A percentile compares a stretch with the other conserved stretches of the same genome.
phyloP scores from a whole-genome alignment of 2,888 invertebrate species.

The Augochlorella aurata region DNA sequence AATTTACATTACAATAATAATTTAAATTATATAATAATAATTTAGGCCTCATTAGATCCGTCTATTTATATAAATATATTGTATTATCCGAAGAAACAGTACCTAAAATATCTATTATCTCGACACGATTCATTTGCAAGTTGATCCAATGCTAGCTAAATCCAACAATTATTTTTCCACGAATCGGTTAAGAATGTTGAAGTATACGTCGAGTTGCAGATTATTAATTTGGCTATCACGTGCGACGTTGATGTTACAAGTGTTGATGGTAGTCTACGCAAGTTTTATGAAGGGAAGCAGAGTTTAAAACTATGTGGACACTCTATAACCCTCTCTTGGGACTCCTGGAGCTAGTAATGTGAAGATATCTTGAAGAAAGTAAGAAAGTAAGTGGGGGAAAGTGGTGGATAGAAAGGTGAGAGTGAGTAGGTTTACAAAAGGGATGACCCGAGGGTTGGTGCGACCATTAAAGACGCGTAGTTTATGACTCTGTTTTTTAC shows the following conservation, averaged over 20 bases:
- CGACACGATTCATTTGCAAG: too few species aligned
- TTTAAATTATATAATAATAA: too few species aligned
- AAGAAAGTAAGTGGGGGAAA: conserved; percentile 8
- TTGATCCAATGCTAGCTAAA: too few species aligned
- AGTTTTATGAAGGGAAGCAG: neutral
- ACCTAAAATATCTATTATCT: too few species aligned
- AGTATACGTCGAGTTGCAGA: neutral
- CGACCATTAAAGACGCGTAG: neutral
- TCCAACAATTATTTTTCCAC: too few species aligned
- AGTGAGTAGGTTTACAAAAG: conserved; percentile 5
- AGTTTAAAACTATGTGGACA: conserved; percentile 1
- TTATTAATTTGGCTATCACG: neutral
- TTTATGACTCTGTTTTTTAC: conserved; percentile 1
- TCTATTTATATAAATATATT: too few species aligned
- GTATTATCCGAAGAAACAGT: too few species aligned
- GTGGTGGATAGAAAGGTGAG: conserved; percentile 4
- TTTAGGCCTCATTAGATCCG: too few species aligned
- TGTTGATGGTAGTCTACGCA: neutral
- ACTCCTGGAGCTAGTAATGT: neutral
- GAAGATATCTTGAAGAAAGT: conserved; percentile 2
- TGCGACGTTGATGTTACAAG: neutral
- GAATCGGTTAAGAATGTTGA: neutral
- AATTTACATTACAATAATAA: too few species aligned
- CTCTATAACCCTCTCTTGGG: conserved; percentile 4
- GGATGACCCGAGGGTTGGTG: conserved; percentile 1